A percentile compares a stretch with the other conserved stretches of the same genome.
These are phyloP conservation scores for Pardosa pseudoannulata DNA, from an alignment of 2,888 invertebrate genomes.

Conservation along the genomic window DNA sequence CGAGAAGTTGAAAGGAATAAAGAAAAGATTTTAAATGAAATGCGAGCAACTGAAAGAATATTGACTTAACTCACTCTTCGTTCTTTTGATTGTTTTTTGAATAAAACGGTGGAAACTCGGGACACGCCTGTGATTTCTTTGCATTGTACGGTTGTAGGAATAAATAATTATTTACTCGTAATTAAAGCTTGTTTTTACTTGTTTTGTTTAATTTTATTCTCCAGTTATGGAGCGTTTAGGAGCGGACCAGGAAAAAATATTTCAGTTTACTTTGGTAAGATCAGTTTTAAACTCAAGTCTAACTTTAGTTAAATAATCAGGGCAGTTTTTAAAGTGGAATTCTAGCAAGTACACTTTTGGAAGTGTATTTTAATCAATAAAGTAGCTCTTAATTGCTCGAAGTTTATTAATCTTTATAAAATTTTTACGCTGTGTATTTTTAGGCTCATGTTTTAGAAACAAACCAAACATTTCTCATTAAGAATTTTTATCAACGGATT, in stretches of 20 bases:
- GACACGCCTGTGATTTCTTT: slow-evolving; percentile 35
- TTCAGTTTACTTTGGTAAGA: no score
- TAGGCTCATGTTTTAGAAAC: no score
- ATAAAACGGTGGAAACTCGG: background rate
- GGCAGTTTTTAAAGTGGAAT: no score
- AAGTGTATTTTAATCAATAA: no score
- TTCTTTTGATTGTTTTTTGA: slow-evolving; percentile 22
- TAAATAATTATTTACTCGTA: slow-evolving; percentile 54
- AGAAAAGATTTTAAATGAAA: slow-evolving; percentile 29
- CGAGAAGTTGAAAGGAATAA: slow-evolving; percentile 24
- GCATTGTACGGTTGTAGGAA: slow-evolving; percentile 34
- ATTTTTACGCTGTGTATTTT: no score
- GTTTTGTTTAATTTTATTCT: background rate
- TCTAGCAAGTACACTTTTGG: no score
- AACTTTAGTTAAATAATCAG: no score
- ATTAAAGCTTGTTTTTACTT: slow-evolving; percentile 30
- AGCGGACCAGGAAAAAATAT: background rate
- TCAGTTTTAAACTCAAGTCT: no score
- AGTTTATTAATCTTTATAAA: no score
- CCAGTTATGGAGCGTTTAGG: background rate
- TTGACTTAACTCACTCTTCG: slow-evolving; percentile 10
- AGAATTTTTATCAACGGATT: no score
- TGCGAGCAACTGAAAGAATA: slow-evolving; percentile 26
- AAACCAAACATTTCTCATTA: no score
- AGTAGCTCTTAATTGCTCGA: no score